A percentile compares a stretch with the other conserved stretches of the same genome.
Conservation (phyloP, 2,888 invertebrate species). For the Sympetrum striolatum region DNA sequence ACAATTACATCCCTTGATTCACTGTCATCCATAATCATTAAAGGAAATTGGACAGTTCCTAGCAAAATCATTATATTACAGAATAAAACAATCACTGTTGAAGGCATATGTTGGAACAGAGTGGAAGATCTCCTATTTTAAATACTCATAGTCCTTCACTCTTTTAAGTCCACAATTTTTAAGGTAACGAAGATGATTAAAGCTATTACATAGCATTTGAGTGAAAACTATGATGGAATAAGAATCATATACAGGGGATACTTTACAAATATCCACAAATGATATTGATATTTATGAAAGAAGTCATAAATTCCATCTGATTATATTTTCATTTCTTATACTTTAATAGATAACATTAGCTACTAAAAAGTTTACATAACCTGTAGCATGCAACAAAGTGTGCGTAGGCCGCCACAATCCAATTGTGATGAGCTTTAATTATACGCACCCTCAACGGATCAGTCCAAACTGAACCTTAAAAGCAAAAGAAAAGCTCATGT, state of each 20-base stretch:
- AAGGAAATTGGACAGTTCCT: too few species aligned
- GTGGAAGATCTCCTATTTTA: too few species aligned
- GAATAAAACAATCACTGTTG: too few species aligned
- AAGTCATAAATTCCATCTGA: neutral
- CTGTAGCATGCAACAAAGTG: slow-evolving; percentile 95
- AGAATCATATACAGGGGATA: too few species aligned
- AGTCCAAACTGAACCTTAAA: slow-evolving; percentile 75
- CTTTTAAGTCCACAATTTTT: neutral
- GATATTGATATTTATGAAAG: neutral
- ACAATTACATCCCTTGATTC: too few species aligned
- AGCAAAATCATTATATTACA: too few species aligned
- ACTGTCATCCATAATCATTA: too few species aligned
- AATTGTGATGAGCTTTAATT: slow-evolving; percentile 96
- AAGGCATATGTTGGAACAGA: too few species aligned
- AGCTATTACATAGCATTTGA: neutral
- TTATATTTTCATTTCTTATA: neutral
- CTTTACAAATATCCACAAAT: neutral
- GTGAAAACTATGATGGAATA: too few species aligned
- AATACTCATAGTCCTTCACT: neutral
- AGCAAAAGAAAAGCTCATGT: neutral
- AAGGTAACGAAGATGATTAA: neutral
- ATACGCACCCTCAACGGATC: slow-evolving; percentile 89
- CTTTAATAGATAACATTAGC: neutral
- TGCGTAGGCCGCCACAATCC: slow-evolving; percentile 95
- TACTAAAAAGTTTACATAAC: slow-evolving; percentile 60